Percentiles rank a stretch among this genome's conserved stretches.
Conservation (phyloP, 2,888 invertebrate species). For the Xestoiulus laeticollis region DNA sequence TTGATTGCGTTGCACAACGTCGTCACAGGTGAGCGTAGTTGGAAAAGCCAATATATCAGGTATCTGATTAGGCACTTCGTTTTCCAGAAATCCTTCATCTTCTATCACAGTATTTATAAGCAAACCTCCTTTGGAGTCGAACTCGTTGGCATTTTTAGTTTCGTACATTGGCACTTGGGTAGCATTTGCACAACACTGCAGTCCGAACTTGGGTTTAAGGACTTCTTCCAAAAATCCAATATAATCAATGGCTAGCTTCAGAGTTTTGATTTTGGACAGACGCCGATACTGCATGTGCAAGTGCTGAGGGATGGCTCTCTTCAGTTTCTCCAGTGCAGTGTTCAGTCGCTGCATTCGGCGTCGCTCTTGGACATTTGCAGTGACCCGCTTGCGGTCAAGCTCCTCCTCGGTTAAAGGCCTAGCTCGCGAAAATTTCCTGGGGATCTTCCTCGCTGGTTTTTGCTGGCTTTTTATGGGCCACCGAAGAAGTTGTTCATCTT, state of each 20-base stretch:
- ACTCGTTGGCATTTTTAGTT: neutral
- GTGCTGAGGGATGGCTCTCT: constrained; percentile 43
- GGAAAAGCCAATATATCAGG: neutral
- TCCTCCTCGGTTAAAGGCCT: constrained; percentile 48
- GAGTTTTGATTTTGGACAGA: constrained; percentile 54
- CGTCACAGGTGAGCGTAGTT: neutral
- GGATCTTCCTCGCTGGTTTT: neutral
- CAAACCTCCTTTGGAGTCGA: neutral
- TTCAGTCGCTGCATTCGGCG: constrained; percentile 53
- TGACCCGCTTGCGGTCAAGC: constrained; percentile 50
- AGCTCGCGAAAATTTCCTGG: constrained; percentile 41
- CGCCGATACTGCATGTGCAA: constrained; percentile 36
- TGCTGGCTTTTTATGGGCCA: neutral
- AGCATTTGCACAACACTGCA: neutral
- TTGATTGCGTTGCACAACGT: neutral
- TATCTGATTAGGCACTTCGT: neutral
- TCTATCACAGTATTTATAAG: neutral
- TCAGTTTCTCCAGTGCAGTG: constrained; percentile 51
- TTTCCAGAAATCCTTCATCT: neutral
- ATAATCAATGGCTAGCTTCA: constrained; percentile 54
- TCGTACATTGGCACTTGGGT: neutral
- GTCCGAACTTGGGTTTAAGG: neutral
- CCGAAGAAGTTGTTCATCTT: neutral
- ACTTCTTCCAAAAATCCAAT: constrained; percentile 45
- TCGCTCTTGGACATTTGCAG: constrained; percentile 53